phyloP scores from a whole-genome alignment of 1,140 invertebrate genomes.

The Trichomalopsis sarcophagae region DNA sequence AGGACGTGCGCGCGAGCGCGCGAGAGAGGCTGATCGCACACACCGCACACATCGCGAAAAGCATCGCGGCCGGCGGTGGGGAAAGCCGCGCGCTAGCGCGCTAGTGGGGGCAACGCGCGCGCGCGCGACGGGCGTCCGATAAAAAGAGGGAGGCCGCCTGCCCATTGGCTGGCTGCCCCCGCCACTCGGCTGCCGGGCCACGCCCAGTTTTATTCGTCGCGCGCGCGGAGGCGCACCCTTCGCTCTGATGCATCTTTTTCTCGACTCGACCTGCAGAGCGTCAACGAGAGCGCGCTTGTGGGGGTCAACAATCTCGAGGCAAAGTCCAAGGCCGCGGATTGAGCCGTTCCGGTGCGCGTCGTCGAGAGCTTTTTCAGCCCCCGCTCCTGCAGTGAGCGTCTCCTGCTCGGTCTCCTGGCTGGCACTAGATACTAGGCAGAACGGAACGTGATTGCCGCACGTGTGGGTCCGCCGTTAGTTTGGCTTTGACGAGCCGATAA shows the following conservation, averaged over 20 bases:
- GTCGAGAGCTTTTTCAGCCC: too few relatives aligned
- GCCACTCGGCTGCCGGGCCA: not conserved
- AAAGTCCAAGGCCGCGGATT: conserved; percentile 9
- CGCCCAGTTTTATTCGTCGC: conserved; percentile 40
- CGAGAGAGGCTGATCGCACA: not conserved
- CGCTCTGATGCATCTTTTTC: too few relatives aligned
- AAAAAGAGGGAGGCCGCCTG: conserved; percentile 37
- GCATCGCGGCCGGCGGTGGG: not conserved
- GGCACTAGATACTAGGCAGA: too few relatives aligned
- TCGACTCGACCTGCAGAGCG: too few relatives aligned
- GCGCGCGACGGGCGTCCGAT: conserved; percentile 20
- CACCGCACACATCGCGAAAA: not conserved
- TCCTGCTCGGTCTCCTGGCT: too few relatives aligned
- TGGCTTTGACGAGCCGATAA: not conserved
- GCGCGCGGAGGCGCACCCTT: not conserved
- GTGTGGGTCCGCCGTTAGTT: too few relatives aligned
- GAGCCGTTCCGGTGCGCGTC: too few relatives aligned
- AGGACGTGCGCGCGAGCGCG: not conserved
- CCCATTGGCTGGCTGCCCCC: conserved; percentile 14
- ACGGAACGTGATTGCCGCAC: too few relatives aligned
- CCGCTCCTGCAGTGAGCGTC: too few relatives aligned
- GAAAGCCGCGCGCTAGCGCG: not conserved
- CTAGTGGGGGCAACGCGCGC: not conserved
- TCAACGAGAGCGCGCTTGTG: too few relatives aligned
- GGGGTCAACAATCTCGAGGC: not conserved